Base-by-base conservation (phyloP, 2,888 invertebrate genomes). In the Anoncus sp. region DNA sequence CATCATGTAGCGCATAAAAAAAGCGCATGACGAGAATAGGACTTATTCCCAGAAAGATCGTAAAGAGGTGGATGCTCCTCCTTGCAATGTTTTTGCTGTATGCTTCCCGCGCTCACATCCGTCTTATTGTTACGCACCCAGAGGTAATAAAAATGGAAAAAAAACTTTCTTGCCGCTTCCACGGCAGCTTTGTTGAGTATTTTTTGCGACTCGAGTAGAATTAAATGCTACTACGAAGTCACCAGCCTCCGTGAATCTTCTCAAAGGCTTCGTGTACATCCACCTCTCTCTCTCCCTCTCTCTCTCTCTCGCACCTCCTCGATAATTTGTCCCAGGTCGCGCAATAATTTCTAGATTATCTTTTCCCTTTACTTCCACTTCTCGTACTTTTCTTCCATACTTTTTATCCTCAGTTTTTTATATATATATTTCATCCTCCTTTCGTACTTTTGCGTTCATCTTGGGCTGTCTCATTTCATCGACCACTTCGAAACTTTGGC, bases 311-410 rank as follows among this genome's bases (percentile, higher is more conserved):
- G 20, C 20, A 20, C 43, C 53, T 69, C 59, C 45, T 60, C 59
- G 76, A 71, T 71, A 35, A 71, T 71, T 76, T 60, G 71, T 76
- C 60, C 51, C 51, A 45, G 31, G 65, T 66, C 43, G 51, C 43
- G 67, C 63, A 63, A 73, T 73, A 73, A 67, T 69, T 77, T 65
- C 60, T 49, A 57, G 67, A 72, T 77, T 67, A 72, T 77, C 72
- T 63, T 74, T 35, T 38, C 22, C 31, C 74, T 63, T 53, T 5
- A 43, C 69, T 31, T 55, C 12, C 47, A 4, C 63, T 74, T 51
- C 40, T 67, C 63, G 63, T 24, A 43, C 69, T 67, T 45, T 47
- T 35, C 43, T 1, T 22, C 24, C 55, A 16, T 35, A 31, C 31
- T 31, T 55, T 55, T 18, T 31, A n/a, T 14, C 12, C 31, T 18